Conservation (phyloP, 2,113 vertebrate genomes). For the Bothrops jararaca region DNA sequence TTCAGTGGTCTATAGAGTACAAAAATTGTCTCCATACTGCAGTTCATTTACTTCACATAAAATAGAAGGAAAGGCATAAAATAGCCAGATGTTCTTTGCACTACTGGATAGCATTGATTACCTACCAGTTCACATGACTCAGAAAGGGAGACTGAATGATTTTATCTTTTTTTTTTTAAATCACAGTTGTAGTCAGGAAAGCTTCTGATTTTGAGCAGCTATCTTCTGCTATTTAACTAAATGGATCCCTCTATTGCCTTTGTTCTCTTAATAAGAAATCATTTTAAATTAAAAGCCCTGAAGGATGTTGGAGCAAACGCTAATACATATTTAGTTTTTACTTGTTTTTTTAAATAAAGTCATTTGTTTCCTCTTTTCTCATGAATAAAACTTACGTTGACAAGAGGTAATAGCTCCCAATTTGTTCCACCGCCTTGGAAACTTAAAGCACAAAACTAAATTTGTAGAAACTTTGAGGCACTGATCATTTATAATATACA, state of each 20-base stretch:
- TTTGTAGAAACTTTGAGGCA: slow-evolving; percentile 11
- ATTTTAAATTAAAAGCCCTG: slow-evolving; percentile 6
- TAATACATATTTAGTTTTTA: neutral
- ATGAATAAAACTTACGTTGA: neutral
- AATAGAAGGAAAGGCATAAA: neutral
- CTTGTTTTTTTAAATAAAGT: slow-evolving; percentile 18
- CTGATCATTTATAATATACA: neutral
- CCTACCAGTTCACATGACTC: neutral
- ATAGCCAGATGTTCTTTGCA: neutral
- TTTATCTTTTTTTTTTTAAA: neutral
- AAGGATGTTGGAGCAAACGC: slow-evolving; percentile 4
- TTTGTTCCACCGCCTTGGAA: slow-evolving; percentile 2
- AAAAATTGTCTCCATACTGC: neutral
- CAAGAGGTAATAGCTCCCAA: slow-evolving; percentile 9
- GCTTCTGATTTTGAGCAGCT: neutral
- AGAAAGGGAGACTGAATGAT: neutral
- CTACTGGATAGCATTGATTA: neutral
- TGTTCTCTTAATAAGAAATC: neutral
- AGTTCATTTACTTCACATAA: neutral
- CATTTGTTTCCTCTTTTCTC: slow-evolving; percentile 32
- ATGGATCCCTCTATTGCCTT: neutral
- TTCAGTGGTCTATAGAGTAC: neutral
- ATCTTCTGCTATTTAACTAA: slow-evolving; percentile 4
- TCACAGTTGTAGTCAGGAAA: neutral
- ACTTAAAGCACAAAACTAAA: slow-evolving; percentile 26